Evolutionary conservation across 2,888 invertebrate genomes (phyloP).

Genomic region (Resseliella maxima): DNA sequence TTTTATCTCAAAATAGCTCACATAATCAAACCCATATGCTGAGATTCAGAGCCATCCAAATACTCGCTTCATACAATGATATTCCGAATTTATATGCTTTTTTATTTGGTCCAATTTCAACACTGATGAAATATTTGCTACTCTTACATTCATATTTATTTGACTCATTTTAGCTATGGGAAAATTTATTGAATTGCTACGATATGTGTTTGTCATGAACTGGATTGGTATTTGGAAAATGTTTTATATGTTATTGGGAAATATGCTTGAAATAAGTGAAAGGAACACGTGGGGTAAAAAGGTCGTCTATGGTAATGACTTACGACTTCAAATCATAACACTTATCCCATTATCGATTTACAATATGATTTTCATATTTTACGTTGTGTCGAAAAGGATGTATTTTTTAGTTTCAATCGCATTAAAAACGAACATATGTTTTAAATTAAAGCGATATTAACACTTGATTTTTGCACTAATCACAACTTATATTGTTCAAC

Average conservation of each 20-base stretch:
- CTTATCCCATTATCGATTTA: conserved; percentile 16
- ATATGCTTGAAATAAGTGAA: conserved; percentile 10
- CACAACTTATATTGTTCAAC: not conserved
- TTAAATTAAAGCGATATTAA: not conserved
- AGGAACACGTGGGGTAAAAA: conserved; percentile 7
- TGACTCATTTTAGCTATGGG: not conserved
- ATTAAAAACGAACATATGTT: not conserved
- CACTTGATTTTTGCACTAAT: not conserved
- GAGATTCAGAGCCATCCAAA: not conserved
- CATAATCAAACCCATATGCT: not conserved
- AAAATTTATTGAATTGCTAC: not conserved
- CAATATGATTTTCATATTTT: conserved; percentile 7
- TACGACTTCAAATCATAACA: conserved; percentile 17
- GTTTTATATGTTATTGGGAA: no score
- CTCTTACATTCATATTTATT: not conserved
- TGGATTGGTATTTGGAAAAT: not conserved
- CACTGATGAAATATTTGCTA: not conserved
- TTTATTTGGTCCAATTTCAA: conserved; percentile 26
- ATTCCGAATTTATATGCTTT: not conserved
- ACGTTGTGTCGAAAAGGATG: not conserved
- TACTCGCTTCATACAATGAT: not conserved
- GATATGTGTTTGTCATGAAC: not conserved
- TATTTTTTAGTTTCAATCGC: not conserved
- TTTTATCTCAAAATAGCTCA: not conserved
- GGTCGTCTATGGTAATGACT: not conserved